phyloP scores from a whole-genome alignment of 2,797 vertebrate species.

The Chaunax sp. region DNA sequence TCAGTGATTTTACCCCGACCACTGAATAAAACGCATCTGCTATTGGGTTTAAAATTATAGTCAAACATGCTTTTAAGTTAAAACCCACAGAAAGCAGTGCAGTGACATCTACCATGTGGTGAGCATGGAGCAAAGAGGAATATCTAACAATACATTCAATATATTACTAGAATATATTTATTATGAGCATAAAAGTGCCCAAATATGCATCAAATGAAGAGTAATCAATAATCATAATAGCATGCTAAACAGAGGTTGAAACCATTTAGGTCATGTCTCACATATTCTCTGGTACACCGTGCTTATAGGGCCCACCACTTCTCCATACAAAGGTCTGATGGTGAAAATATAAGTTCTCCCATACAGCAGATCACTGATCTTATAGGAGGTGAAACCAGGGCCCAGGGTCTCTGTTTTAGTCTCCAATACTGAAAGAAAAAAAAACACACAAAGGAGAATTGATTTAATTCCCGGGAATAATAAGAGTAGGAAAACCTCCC shows the following conservation, averaged over 20 bases:
- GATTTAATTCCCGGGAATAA: not conserved
- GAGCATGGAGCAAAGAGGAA: too few species aligned
- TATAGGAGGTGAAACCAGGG: constrained; percentile 76
- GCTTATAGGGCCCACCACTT: constrained; percentile 82
- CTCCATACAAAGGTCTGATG: constrained; percentile 87
- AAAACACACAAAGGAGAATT: constrained; percentile 26
- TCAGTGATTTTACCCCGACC: too few species aligned
- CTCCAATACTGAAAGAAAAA: constrained; percentile 76
- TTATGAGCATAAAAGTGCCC: too few species aligned
- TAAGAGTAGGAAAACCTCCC: not conserved
- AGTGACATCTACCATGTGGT: too few species aligned
- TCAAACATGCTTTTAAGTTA: too few species aligned
- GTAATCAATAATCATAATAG: not conserved
- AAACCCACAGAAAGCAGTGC: too few species aligned
- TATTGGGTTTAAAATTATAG: too few species aligned
- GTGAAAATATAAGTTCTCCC: constrained; percentile 86
- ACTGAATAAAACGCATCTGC: too few species aligned
- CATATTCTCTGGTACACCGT: constrained; percentile 82
- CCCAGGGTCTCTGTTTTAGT: constrained; percentile 80
- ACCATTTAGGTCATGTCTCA: constrained; percentile 55
- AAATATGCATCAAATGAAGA: too few species aligned
- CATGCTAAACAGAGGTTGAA: not conserved
- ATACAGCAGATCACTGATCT: constrained; percentile 80
- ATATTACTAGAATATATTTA: too few species aligned
- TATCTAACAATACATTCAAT: too few species aligned